These are phyloP conservation scores for Sapayoa aenigma DNA, from an alignment of 2,113 vertebrate genomes.

Conservation along the genomic window DNA sequence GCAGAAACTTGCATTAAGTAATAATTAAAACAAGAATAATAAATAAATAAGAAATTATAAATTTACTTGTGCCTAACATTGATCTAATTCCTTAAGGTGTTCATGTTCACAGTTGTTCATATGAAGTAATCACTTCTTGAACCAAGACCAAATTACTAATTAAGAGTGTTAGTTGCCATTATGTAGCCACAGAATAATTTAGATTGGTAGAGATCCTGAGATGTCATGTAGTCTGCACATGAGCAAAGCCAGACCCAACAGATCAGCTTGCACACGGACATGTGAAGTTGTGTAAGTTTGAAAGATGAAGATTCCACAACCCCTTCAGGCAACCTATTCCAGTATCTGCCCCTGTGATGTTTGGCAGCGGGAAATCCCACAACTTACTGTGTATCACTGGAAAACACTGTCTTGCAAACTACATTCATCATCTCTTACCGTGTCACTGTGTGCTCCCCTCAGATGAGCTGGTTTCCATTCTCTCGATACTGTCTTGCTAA, in stretches of 20 bases:
- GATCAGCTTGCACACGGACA: not conserved
- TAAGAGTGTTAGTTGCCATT: not conserved
- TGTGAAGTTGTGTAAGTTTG: not conserved
- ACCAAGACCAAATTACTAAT: not conserved
- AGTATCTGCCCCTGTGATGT: not conserved
- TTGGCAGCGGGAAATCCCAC: not conserved
- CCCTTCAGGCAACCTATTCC: not conserved
- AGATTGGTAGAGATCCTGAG: not conserved
- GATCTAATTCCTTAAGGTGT: not conserved
- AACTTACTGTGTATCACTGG: not conserved
- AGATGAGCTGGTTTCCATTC: not conserved
- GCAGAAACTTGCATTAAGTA: not conserved
- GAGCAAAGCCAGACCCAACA: not conserved
- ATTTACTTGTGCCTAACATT: not conserved
- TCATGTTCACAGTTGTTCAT: not conserved
- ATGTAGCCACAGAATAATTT: not conserved
- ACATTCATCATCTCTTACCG: not conserved
- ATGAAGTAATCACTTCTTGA: not conserved
- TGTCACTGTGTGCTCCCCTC: not conserved
- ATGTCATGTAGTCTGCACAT: not conserved
- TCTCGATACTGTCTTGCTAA: not conserved
- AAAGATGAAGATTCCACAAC: not conserved
- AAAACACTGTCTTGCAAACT: not conserved
- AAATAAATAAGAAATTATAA: not conserved
- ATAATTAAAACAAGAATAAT: not conserved